Evolutionary conservation across 2,113 vertebrate species (phyloP).

Genomic region (Bubo bubo): DNA sequence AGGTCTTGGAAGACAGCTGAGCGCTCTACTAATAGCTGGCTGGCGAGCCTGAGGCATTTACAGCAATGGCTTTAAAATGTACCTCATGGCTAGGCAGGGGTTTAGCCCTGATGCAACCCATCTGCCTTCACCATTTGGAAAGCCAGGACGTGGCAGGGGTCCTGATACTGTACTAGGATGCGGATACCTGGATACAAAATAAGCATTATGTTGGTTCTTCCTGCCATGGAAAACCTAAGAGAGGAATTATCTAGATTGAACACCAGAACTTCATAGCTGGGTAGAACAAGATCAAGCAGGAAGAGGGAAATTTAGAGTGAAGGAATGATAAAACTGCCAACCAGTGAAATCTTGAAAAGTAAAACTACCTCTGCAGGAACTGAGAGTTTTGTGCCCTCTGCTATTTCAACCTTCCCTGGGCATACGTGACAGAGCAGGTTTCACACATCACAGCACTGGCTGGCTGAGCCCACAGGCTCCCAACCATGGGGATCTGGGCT

Average conservation of each 20-base stretch:
- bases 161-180: not conserved
- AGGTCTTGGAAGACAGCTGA: conserved; percentile 41
- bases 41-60: not conserved
- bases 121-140: not conserved
- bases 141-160: not conserved
- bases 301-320: not conserved
- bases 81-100: not conserved
- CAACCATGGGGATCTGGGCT: not conserved
- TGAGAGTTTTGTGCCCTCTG: not conserved
- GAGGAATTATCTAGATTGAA: not conserved
- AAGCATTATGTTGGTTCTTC: not conserved
- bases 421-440: not conserved
- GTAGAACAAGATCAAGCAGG: not conserved
- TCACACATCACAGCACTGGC: not conserved
- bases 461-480: not conserved
- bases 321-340: not conserved
- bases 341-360: not conserved
- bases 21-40: not conserved
- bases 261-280: not conserved
- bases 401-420: not conserved
- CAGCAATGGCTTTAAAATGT: not conserved
- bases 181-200: not conserved
- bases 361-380: not conserved
- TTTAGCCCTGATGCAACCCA: not conserved
- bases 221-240: not conserved